Percentiles rank a stretch among this genome's conserved stretches.
phyloP scores from a whole-genome alignment of 2,113 vertebrate genomes.

The Leucopsar rothschildi region DNA sequence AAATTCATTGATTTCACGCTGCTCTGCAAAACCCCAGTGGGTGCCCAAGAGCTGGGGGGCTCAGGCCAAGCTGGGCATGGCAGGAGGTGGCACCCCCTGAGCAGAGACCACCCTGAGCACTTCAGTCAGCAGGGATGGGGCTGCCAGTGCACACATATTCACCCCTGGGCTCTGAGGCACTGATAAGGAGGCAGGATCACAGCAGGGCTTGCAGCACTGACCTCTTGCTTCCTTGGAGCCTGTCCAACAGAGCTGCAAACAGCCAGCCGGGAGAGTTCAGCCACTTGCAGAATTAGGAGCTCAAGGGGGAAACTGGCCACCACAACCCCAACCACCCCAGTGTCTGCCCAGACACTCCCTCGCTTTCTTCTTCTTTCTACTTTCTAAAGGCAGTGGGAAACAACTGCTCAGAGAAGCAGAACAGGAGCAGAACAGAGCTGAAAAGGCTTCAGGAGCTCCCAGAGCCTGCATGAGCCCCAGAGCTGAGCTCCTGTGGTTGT shows the following conservation, averaged over 20 bases:
- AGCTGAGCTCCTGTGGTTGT: neutral
- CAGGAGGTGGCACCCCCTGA: neutral
- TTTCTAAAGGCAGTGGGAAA: neutral
- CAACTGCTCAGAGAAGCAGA: neutral
- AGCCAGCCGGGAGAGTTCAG: neutral
- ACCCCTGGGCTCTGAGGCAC: rapidly evolving
- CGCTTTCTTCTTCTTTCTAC: neutral
- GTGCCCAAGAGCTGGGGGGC: neutral
- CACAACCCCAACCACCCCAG: neutral
- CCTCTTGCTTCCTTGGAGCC: neutral
- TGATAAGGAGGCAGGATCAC: neutral
- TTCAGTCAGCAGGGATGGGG: rapidly evolving
- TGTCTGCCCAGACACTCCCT: neutral
- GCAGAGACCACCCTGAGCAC: neutral
- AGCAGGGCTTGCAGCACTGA: neutral
- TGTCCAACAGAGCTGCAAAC: neutral
- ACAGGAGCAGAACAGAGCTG: neutral
- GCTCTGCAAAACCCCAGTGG: neutral
- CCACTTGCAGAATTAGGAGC: neutral
- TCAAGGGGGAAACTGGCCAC: neutral
- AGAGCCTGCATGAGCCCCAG: rapidly evolving
- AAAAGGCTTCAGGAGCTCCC: neutral
- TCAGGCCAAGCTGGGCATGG: neutral
- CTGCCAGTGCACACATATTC: rapidly evolving
- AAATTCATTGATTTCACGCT: neutral